phyloP scores from a whole-genome alignment of 1,140 invertebrate genomes.

The Reticulitermes speratus region DNA sequence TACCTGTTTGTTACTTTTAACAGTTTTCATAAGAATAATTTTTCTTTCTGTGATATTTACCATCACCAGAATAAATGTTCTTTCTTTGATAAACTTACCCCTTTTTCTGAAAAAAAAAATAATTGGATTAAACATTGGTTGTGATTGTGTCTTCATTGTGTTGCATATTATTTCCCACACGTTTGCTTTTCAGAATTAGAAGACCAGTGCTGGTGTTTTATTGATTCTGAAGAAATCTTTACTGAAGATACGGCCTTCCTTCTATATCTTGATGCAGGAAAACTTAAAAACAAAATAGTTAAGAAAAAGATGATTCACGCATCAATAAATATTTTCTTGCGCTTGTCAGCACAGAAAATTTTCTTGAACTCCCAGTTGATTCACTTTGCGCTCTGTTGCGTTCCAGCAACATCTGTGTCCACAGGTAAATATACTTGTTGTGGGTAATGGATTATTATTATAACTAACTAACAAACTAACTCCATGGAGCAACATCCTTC shows the following conservation, averaged over 20 bases:
- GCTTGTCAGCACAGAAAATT: slow-evolving; percentile 68
- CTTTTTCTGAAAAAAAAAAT: no score
- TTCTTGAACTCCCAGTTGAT: slow-evolving; percentile 59
- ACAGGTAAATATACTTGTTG: slow-evolving; percentile 55
- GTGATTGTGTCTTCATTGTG: no score
- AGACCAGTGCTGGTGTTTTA: slow-evolving; percentile 70
- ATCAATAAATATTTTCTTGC: slow-evolving; percentile 70
- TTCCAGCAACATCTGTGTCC: slow-evolving; percentile 68
- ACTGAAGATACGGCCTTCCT: slow-evolving; percentile 69
- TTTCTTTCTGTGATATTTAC: no score
- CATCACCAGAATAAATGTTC: no score
- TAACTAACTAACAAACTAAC: no score
- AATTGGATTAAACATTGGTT: no score
- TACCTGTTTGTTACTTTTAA: no score
- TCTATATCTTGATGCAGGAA: slow-evolving; percentile 61
- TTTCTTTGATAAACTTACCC: no score
- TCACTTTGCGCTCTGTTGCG: slow-evolving; percentile 62
- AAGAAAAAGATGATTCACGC: slow-evolving; percentile 68
- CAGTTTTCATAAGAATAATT: no score
- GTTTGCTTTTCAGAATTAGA: slow-evolving; percentile 53
- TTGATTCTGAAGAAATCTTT: slow-evolving; percentile 65
- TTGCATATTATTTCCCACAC: no score
- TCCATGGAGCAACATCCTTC: no score
- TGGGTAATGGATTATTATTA: no score
- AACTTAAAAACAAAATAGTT: slow-evolving; percentile 55